A percentile compares a stretch with the other conserved stretches of the same genome.
Evolutionary conservation across 2,888 invertebrate genomes (phyloP).

Genomic region (Lasioglossum villosulum): DNA sequence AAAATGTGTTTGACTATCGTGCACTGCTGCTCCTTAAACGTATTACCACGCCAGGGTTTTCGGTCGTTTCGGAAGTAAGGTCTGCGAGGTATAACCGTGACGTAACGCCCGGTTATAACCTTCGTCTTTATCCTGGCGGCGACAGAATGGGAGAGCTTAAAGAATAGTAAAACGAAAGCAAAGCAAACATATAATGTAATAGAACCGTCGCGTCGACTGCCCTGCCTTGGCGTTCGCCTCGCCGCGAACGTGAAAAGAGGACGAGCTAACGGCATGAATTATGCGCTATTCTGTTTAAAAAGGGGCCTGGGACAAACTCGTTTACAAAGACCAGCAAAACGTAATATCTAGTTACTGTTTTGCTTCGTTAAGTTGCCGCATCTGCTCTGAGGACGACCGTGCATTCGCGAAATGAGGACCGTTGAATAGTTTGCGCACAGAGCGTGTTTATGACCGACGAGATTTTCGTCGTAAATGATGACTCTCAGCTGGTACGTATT

Average conservation of each 20-base stretch:
- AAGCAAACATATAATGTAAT: conserved; percentile 9
- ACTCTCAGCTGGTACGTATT: not conserved
- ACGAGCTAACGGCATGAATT: conserved; percentile 3
- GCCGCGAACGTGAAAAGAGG: not conserved
- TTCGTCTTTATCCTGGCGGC: not conserved
- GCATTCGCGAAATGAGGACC: conserved; percentile 6
- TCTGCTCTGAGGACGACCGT: not conserved
- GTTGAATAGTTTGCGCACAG: not conserved
- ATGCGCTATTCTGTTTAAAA: conserved; percentile 4
- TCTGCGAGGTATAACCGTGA: not conserved
- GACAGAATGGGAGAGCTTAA: not conserved
- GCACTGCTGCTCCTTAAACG: not conserved
- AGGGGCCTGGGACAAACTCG: conserved; percentile 11
- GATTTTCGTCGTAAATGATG: conserved; percentile 5
- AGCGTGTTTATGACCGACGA: not conserved
- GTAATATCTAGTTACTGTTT: conserved; percentile 7
- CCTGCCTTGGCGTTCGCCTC: not conserved
- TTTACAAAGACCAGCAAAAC: conserved; percentile 10
- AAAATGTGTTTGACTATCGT: not conserved
- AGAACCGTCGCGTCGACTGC: not conserved
- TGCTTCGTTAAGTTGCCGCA: not conserved
- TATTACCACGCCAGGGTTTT: not conserved
- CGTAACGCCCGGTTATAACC: not conserved
- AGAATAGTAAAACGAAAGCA: not conserved
- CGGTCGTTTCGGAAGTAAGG: not conserved